Evolutionary conservation across 2,113 vertebrate species (phyloP).

Genomic region (Pleuronectes platessa): DNA sequence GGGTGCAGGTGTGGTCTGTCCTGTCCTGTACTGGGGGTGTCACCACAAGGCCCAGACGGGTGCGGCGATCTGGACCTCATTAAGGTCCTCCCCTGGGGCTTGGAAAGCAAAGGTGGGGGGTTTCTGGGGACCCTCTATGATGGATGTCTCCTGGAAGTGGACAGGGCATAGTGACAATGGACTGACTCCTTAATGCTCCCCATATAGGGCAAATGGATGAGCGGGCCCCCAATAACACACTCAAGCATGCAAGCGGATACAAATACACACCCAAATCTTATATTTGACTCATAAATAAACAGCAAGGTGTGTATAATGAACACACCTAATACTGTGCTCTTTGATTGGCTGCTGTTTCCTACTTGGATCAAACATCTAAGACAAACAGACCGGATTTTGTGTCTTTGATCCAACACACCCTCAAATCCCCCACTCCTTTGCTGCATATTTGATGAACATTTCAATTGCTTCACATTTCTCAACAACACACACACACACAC

Average conservation of each 20-base stretch:
- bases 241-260: constrained; percentile 48
- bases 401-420: constrained; percentile 35
- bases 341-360: constrained; percentile 35
- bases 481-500: constrained; percentile 47
- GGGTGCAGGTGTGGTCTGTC: constrained; percentile 77
- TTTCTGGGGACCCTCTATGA: constrained; percentile 71
- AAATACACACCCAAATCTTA: constrained; percentile 32
- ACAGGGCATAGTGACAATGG: constrained; percentile 81
- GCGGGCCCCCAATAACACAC: constrained; percentile 35
- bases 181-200: constrained; percentile 76
- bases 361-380: constrained; percentile 38
- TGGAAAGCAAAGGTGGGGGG: constrained; percentile 22
- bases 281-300: constrained; percentile 29
- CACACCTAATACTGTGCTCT: not conserved
- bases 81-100: constrained; percentile 75
- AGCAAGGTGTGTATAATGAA: constrained; percentile 28
- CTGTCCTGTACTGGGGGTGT: constrained; percentile 68
- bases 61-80: constrained; percentile 80
- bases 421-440: not conserved
- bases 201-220: constrained; percentile 74
- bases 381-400: constrained; percentile 25
- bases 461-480: constrained; percentile 59
- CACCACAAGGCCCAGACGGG: constrained; percentile 81
- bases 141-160: constrained; percentile 84
- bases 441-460: constrained; percentile 49